Evolutionary conservation across 2,113 vertebrate species (phyloP).

Genomic region (Pogonocichla stellata): DNA sequence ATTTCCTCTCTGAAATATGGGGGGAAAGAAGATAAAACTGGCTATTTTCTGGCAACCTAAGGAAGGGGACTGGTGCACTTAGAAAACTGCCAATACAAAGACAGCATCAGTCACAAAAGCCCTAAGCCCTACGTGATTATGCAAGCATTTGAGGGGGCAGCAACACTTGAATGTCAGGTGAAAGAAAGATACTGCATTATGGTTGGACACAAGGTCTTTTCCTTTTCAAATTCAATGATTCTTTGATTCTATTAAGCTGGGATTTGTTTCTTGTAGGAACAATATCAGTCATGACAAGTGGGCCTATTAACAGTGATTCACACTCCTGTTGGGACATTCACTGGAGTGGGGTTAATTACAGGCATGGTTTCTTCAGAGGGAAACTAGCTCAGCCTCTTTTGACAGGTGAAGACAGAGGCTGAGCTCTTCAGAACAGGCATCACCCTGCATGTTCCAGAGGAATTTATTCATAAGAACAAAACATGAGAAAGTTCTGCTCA

Average conservation of each 20-base stretch:
- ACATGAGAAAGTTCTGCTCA: not conserved
- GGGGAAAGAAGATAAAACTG: fast-evolving
- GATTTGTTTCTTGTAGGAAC: not conserved
- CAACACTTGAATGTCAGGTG: not conserved
- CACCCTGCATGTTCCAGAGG: not conserved
- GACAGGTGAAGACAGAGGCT: not conserved
- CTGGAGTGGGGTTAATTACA: not conserved
- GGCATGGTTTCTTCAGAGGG: not conserved
- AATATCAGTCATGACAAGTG: not conserved
- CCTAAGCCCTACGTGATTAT: not conserved
- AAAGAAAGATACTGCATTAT: not conserved
- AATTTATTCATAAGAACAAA: not conserved
- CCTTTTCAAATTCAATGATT: not conserved
- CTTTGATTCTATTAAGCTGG: not conserved
- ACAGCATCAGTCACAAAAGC: not conserved
- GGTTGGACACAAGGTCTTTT: not conserved
- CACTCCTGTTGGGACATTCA: not conserved
- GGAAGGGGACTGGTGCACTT: not conserved
- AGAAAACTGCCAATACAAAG: not conserved
- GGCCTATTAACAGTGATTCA: not conserved
- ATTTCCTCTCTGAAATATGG: not conserved
- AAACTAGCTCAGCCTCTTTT: not conserved
- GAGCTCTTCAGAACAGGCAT: not conserved
- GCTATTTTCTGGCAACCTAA: not conserved
- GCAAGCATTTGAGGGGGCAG: not conserved